Percentiles rank a stretch among this genome's conserved stretches.
Evolutionary conservation across 2,888 invertebrate genomes (phyloP).

Genomic region (Mythimna albipuncta): DNA sequence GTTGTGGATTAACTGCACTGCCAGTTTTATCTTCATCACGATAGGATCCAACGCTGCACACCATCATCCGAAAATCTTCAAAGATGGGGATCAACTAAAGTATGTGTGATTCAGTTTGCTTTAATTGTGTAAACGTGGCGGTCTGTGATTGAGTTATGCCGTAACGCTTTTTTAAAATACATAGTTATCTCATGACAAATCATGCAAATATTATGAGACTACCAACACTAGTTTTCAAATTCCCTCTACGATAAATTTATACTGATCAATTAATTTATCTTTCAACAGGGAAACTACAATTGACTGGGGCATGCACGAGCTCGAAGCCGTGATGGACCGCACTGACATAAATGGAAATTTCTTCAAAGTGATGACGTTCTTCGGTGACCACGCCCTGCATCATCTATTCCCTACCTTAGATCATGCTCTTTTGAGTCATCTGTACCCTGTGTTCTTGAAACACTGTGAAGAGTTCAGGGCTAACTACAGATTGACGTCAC

Average conservation of each 20-base stretch:
- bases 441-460: constrained; percentile 92
- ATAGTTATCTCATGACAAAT: neutral
- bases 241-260: neutral
- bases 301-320: constrained; percentile 95
- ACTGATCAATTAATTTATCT: neutral
- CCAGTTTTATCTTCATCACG: constrained; percentile 91
- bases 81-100: constrained; percentile 94
- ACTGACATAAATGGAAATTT: constrained; percentile 92
- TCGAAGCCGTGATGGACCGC: constrained; percentile 94
- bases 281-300: constrained; percentile 81
- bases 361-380: constrained; percentile 93
- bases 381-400: constrained; percentile 95
- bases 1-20: constrained; percentile 89
- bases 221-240: neutral
- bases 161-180: neutral
- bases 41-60: constrained; percentile 95
- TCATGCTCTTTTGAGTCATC: constrained; percentile 92
- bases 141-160: neutral
- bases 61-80: constrained; percentile 93
- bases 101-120: constrained; percentile 69
- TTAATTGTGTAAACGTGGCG: neutral
- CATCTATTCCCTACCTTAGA: constrained; percentile 95
- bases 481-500: constrained; percentile 81
- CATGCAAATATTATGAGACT: neutral
- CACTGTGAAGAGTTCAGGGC: constrained; percentile 92